Evolutionary conservation across 2,888 invertebrate species (phyloP), one percentile per base, ranked within the genome.

Genomic region (Cephus pulcher): DNA sequence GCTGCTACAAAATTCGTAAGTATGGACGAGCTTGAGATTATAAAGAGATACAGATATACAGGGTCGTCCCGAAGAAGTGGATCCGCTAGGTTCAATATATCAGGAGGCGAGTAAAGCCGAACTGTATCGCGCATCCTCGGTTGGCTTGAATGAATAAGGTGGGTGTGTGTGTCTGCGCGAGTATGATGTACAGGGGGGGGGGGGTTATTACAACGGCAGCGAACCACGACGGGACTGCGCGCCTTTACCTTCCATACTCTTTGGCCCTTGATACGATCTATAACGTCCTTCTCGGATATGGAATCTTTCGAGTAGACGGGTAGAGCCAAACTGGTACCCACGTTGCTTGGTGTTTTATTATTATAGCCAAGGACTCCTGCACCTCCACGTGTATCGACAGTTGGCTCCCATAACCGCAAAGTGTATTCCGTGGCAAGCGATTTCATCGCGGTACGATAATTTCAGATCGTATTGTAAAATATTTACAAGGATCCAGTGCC

Each of bases 171-270:
- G 35, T 76, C 80, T 81, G 81, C 78, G 82, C 75, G 78, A 77
- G 83, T 86, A 88, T 89, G 88, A 89, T 89, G 87, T 89, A 89
- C 88, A 30, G 3, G 12, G 12, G 34, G 34, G 11, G 35, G 0
- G 12, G 84, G 86, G 86, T 89, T 89, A 88, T 89, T 89, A 88
- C 88, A 88, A 87, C 86, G 83, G 87, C 88, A 89, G 84, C 84
- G 84, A 86, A 83, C 79, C 86, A 86, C 86, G 86, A 87, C 84
- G 82, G 79, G 84, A 83, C 83, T 83, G 83, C 76, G 74, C 69
- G 75, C 69, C 78, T 71, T 78, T 75, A 68, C 69, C 68, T 80
- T 75, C 77, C 33, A 81, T 83, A 85, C 86, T 84, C 86, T 86
- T 87, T 86, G 86, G 83, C 88, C 86, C 80, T 83, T 83, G 82